Evolutionary conservation across 2,797 vertebrate species (phyloP), one percentile per base, ranked within the genome.

Genomic region (Brachymystax lenok): DNA sequence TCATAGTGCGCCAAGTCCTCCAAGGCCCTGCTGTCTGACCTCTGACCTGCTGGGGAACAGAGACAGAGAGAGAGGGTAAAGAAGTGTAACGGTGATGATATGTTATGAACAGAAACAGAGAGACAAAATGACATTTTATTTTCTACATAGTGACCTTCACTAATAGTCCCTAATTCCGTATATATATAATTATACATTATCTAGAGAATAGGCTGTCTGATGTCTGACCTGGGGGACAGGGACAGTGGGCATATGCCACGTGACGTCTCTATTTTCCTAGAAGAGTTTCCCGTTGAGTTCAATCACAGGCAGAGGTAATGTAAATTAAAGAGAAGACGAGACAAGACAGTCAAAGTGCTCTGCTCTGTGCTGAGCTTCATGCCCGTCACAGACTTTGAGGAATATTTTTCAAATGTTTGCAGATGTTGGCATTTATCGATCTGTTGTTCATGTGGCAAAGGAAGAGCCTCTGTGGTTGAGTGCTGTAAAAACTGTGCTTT

Each of bases 361-460:
- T 24, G 21, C 8, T 88, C 87, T 84, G 78, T 84, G 86, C 52
- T 77, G 80, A 90, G 79, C 82, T 80, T 81, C 83, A 12, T 33
- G 8, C 3, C 73, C 52, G 77, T 73, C 77, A 61, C 14, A 61
- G n/a, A 91, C 92, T 91, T 88, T 89, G 90, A 91, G 87, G 88
- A 92, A 89, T 90, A 93, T 93, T 92, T 92, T 90, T 92, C 92
- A 93, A 94, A 94, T 94, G 93, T 93, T 94, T 92, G 92, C 93
- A 94, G 93, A 93, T 94, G 94, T 94, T 91, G 90, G 90, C 92
- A 90, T 90, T 90, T 93, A 93, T 92, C 85, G 83, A 92, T 84
- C 80, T 87, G 88, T 92, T 91, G 92, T 92, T 89, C 66, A 91
- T 93, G 91, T 91, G 90, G 93, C 76, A 76, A 84, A 88, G 86